Evolutionary conservation across 2,113 vertebrate genomes (phyloP).

Genomic region (Pterophyllum scalare): DNA sequence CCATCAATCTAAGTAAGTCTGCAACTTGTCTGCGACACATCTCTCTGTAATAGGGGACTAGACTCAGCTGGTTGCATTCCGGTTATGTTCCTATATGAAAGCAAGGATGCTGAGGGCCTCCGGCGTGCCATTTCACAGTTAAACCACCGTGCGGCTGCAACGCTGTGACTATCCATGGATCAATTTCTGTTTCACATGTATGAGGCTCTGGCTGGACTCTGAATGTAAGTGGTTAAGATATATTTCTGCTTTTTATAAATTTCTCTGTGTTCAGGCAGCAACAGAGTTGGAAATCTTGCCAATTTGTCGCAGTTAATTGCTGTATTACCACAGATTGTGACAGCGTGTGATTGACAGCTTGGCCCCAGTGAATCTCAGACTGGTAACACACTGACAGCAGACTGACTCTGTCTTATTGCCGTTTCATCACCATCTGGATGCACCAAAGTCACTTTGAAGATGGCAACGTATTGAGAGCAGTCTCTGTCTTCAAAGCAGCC

Average conservation of each 20-base stretch:
- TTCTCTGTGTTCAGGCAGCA: no score
- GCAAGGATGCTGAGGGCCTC: not conserved
- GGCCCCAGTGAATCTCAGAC: rapidly evolving
- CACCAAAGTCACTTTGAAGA: not conserved
- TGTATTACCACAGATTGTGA: no score
- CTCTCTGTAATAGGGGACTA: not conserved
- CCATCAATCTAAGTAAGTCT: not conserved
- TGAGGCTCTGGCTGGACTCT: no score
- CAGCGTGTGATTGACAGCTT: rapidly evolving
- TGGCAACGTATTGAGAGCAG: not conserved
- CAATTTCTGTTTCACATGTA: no score
- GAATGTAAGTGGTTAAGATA: no score
- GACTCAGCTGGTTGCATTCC: rapidly evolving
- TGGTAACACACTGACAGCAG: no score
- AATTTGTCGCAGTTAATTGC: not conserved
- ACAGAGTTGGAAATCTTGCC: not conserved
- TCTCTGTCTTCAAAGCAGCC: rapidly evolving
- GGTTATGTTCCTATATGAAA: not conserved
- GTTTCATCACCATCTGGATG: rapidly evolving
- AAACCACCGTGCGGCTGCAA: no score
- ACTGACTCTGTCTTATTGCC: not conserved
- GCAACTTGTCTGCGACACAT: not conserved
- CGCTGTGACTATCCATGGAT: no score
- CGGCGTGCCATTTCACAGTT: no score
- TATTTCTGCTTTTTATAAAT: no score